phyloP scores from a whole-genome alignment of 1,140 invertebrate genomes.

The Brachionus plicatilis region DNA sequence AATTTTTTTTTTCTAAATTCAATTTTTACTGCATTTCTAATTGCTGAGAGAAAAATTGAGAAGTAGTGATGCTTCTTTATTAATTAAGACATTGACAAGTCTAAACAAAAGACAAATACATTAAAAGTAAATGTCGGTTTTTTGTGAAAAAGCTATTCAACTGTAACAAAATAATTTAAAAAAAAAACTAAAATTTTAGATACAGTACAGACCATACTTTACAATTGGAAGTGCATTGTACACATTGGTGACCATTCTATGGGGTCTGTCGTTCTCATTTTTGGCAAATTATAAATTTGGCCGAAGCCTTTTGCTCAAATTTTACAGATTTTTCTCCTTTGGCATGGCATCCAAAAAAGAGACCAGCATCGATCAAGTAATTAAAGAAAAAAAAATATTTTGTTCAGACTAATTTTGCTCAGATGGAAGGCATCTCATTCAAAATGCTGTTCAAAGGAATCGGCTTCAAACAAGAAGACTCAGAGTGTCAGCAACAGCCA shows the following conservation, averaged over 20 bases:
- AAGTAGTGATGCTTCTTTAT: too few relatives aligned
- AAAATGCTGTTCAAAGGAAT: constrained; percentile 19
- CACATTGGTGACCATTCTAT: constrained; percentile 58
- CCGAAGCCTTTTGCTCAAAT: constrained; percentile 61
- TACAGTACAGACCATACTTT: constrained; percentile 55
- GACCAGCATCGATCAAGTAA: background rate
- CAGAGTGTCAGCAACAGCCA: background rate
- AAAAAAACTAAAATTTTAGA: constrained; percentile 43
- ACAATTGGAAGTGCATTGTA: constrained; percentile 46
- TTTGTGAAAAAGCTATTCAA: background rate
- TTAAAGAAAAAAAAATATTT: background rate
- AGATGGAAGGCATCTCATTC: constrained; percentile 14
- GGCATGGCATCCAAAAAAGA: constrained; percentile 34
- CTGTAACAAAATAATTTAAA: background rate
- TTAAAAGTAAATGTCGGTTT: too few relatives aligned
- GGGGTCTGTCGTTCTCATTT: constrained; percentile 63
- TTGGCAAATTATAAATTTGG: constrained; percentile 65
- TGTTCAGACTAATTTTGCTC: background rate
- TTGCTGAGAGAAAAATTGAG: too few relatives aligned
- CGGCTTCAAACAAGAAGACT: background rate
- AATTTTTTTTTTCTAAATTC: too few relatives aligned
- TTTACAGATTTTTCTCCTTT: constrained; percentile 38
- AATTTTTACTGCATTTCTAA: too few relatives aligned
- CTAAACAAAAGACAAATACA: too few relatives aligned
- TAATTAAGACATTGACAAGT: too few relatives aligned